These are phyloP conservation scores for Pseudoatta argentina DNA, from an alignment of 1,140 invertebrate genomes.

Conservation along the genomic window DNA sequence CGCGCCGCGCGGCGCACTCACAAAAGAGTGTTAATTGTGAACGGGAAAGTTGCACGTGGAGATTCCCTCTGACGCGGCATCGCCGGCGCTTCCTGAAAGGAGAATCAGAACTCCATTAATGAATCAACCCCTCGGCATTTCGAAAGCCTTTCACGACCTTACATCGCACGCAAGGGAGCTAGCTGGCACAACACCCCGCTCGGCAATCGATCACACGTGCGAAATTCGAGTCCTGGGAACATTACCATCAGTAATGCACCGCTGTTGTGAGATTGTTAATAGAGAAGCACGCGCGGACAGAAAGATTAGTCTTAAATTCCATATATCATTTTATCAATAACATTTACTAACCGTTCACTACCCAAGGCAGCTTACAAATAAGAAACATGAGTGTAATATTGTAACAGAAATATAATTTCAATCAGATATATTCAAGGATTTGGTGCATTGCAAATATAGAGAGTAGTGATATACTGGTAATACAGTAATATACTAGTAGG, in stretches of 20 bases:
- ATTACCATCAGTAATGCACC: slow-evolving; percentile 28
- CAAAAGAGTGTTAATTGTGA: slow-evolving; percentile 78
- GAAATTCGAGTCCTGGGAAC: slow-evolving; percentile 48
- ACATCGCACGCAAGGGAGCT: slow-evolving; percentile 69
- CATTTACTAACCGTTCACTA: not conserved
- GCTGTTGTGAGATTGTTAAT: slow-evolving; percentile 17
- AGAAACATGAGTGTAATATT: not conserved
- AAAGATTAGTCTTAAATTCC: not conserved
- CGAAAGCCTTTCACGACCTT: slow-evolving; percentile 61
- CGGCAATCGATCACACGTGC: slow-evolving; percentile 59
- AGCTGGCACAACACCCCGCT: slow-evolving; percentile 56
- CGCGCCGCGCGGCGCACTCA: not conserved
- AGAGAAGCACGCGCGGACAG: slow-evolving; percentile 2
- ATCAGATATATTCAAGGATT: not conserved
- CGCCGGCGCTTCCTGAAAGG: slow-evolving; percentile 27
- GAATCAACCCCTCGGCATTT: slow-evolving; percentile 73
- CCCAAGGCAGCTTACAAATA: not conserved
- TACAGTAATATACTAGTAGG: too few relatives aligned
- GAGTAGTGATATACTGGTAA: slow-evolving; percentile 1
- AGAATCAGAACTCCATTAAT: slow-evolving; percentile 78
- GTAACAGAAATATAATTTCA: slow-evolving; percentile 27
- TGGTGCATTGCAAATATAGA: not conserved
- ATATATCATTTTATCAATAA: slow-evolving; percentile 24
- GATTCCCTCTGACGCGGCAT: slow-evolving; percentile 42
- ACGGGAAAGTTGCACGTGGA: slow-evolving; percentile 61